Evolutionary conservation across 2,888 invertebrate species (phyloP).

Genomic region (Drosophila monieri): DNA sequence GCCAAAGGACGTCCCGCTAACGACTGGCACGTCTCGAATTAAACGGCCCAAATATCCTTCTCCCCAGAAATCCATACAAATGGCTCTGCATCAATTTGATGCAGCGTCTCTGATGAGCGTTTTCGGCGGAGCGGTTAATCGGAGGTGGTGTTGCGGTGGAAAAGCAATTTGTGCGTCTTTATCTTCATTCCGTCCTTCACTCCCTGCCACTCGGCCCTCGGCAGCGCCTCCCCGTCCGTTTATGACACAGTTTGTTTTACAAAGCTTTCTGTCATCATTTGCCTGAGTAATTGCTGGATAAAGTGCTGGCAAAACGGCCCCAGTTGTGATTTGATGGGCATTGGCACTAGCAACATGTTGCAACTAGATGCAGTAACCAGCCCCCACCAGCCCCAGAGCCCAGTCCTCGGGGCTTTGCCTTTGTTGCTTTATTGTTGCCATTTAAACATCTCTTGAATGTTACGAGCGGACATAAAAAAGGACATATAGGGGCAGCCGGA

Average conservation of each 20-base stretch:
- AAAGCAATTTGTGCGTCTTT: conserved; percentile 17
- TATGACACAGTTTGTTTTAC: conserved; percentile 15
- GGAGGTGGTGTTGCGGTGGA: conserved; percentile 17
- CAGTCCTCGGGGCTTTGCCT: conserved; percentile 2
- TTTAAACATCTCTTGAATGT: conserved; percentile 74
- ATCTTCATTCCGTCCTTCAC: background rate
- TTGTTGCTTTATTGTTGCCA: conserved; percentile 58
- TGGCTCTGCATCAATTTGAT: conserved; percentile 67
- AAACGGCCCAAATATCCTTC: conserved; percentile 5
- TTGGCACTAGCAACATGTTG: conserved; percentile 45
- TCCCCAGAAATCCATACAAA: conserved; percentile 57
- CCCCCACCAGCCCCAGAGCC: background rate
- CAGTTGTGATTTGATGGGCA: conserved; percentile 36
- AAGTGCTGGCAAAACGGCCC: conserved; percentile 63
- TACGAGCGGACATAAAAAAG: conserved; percentile 71
- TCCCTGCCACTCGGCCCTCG: too few relatives aligned
- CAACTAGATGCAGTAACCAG: conserved; percentile 16
- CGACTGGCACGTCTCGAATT: conserved; percentile 25
- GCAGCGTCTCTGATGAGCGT: conserved; percentile 41
- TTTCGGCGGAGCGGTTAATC: conserved; percentile 19
- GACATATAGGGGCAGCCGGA: background rate
- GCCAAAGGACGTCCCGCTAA: conserved; percentile 4
- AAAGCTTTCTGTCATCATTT: conserved; percentile 48
- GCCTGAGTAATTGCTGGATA: conserved; percentile 70
- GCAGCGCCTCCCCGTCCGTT: background rate